Conservation (phyloP, 2,888 invertebrate genomes). For the Caprella mutica region DNA sequence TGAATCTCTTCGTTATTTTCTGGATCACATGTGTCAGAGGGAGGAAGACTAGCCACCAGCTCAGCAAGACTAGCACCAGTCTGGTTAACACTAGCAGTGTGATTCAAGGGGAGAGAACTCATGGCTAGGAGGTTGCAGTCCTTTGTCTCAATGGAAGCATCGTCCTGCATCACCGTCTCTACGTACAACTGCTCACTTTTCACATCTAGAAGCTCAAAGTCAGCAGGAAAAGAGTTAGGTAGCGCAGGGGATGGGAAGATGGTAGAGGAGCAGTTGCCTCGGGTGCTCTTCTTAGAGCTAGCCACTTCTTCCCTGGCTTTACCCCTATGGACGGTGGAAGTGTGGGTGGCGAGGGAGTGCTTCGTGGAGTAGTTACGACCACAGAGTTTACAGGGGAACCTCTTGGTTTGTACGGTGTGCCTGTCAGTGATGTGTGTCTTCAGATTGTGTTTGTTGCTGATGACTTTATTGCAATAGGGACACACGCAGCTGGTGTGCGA, state of each 20-base stretch:
- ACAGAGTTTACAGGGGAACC: conserved; percentile 34
- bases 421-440: conserved; percentile 34
- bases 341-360: conserved; percentile 34
- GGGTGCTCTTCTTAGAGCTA: neutral
- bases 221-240: neutral
- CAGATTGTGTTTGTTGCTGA: conserved; percentile 34
- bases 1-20: conserved; percentile 29
- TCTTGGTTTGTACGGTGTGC: conserved; percentile 32
- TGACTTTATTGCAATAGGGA: conserved; percentile 34
- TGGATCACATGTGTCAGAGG: neutral
- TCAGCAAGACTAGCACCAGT: neutral
- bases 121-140: no score
- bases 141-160: no score
- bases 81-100: neutral
- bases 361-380: conserved; percentile 34
- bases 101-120: neutral
- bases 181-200: no score
- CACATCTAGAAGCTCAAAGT: no score
- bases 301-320: conserved; percentile 7
- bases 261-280: neutral
- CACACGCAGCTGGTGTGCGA: no score
- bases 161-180: no score
- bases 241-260: neutral
- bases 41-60: neutral
- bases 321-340: conserved; percentile 32